phyloP scores from a whole-genome alignment of 1,140 invertebrate species.

The Druon quercuslanigerum region DNA sequence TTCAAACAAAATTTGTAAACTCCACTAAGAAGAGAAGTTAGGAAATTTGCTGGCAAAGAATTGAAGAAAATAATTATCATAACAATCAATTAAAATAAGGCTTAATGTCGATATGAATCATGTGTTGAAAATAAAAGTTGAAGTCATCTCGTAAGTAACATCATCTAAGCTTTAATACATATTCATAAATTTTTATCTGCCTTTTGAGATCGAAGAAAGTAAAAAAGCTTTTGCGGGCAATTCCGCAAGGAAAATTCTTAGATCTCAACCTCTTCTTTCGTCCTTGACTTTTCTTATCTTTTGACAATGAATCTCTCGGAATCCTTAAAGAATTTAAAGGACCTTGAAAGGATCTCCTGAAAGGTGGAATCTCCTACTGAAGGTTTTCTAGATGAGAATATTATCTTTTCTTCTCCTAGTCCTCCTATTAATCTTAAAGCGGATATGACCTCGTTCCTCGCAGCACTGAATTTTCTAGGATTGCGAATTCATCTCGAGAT shows the following conservation, averaged over 20 bases:
- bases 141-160: too few relatives aligned
- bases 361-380: slow-evolving; percentile 11
- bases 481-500: background rate
- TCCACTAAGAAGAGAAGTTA: too few relatives aligned
- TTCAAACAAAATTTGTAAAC: too few relatives aligned
- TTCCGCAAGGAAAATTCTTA: background rate
- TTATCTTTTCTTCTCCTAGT: slow-evolving; percentile 9
- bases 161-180: too few relatives aligned
- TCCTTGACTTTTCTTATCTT: slow-evolving; percentile 23
- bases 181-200: too few relatives aligned
- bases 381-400: slow-evolving; percentile 19
- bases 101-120: too few relatives aligned
- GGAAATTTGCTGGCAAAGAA: too few relatives aligned
- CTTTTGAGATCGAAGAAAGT: too few relatives aligned
- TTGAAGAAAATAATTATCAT: too few relatives aligned
- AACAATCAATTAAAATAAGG: too few relatives aligned
- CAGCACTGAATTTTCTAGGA: background rate
- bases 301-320: slow-evolving; percentile 12
- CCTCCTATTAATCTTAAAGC: slow-evolving; percentile 11
- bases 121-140: too few relatives aligned
- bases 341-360: slow-evolving; percentile 5
- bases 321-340: slow-evolving; percentile 28
- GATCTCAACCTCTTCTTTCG: background rate
- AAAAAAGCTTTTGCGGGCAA: background rate
- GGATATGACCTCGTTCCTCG: background rate